Evolutionary conservation across 1,140 invertebrate species (phyloP).

Genomic region (Ceratina australensis): DNA sequence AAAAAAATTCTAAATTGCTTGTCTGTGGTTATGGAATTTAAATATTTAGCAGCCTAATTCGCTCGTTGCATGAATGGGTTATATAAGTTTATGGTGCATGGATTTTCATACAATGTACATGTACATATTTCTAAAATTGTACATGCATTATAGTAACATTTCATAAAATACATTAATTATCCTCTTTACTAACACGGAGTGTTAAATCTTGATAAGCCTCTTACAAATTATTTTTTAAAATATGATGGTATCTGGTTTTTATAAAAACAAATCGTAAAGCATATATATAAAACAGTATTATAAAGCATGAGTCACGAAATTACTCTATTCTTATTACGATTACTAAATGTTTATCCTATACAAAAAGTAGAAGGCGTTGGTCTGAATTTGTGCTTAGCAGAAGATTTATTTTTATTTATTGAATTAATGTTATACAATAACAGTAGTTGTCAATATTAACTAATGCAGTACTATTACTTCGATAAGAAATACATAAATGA

Average conservation of each 20-base stretch:
- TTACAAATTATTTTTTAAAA: neutral
- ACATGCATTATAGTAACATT: neutral
- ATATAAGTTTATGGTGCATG: constrained; percentile 31
- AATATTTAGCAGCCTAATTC: constrained; percentile 70
- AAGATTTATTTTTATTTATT: constrained; percentile 23
- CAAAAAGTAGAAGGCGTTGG: neutral
- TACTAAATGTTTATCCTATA: neutral
- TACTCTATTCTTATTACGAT: constrained; percentile 19
- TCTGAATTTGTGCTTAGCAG: constrained; percentile 33
- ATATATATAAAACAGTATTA: neutral
- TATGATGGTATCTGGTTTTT: neutral
- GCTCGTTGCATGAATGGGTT: constrained; percentile 63
- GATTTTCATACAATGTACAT: neutral
- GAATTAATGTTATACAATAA: constrained; percentile 26
- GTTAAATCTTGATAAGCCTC: neutral
- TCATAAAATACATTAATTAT: neutral
- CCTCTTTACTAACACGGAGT: no score
- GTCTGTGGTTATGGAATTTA: constrained; percentile 62
- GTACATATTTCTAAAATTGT: constrained; percentile 5
- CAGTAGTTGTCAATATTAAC: constrained; percentile 44
- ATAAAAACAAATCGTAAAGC: neutral
- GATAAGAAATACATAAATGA: constrained; percentile 24
- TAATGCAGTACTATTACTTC: neutral
- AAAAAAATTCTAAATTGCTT: constrained; percentile 60
- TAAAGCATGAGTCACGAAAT: constrained; percentile 29